These are phyloP conservation scores for Lepilemur ruficaudatus DNA, from an alignment of 2,797 vertebrate species.

Conservation along the genomic window DNA sequence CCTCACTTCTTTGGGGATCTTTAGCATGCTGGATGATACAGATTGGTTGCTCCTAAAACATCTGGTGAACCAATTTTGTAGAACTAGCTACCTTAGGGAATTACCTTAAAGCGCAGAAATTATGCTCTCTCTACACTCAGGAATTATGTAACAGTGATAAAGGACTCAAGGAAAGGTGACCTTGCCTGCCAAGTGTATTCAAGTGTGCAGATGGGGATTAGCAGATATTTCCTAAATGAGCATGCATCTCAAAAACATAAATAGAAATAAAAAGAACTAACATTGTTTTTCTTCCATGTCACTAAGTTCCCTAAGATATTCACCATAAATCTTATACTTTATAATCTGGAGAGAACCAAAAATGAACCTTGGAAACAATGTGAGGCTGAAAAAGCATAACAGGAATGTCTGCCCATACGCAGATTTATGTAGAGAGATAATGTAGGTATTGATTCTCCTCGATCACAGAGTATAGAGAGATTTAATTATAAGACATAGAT, in stretches of 20 bases:
- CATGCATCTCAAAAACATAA: background rate
- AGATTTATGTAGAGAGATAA: conserved; percentile 29
- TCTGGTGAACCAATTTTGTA: background rate
- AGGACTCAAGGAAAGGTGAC: background rate
- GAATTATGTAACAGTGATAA: background rate
- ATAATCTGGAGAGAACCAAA: conserved; percentile 65
- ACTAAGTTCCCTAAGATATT: conserved; percentile 40
- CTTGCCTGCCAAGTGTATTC: background rate
- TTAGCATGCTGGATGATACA: background rate
- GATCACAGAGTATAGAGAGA: background rate
- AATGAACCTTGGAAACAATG: conserved; percentile 69
- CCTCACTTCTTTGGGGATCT: background rate
- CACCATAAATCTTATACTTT: conserved; percentile 55
- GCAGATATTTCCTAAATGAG: background rate
- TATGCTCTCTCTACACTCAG: background rate
- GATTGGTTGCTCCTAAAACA: background rate
- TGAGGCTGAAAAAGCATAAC: conserved; percentile 55
- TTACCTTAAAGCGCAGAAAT: background rate
- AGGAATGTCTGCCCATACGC: conserved; percentile 40
- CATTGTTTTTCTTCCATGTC: conserved; percentile 63
- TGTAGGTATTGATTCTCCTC: background rate
- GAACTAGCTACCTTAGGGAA: background rate
- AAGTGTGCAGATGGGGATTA: background rate
- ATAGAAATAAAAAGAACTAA: conserved; percentile 25
- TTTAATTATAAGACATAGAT: background rate